Conservation (phyloP, 2,113 vertebrate genomes). For the Megatriorchis doriae region DNA sequence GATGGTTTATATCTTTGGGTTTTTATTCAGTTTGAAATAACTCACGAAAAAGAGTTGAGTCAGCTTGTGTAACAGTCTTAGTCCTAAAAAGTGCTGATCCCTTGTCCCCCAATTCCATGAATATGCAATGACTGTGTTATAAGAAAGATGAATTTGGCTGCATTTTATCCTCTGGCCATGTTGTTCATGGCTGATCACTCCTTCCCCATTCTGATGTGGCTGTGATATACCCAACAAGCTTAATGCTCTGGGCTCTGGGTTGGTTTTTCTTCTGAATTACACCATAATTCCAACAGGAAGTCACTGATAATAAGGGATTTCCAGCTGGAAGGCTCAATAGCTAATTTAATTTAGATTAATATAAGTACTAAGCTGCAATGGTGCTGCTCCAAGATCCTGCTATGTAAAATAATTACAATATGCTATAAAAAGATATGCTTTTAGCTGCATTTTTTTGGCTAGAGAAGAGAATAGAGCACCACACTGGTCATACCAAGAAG, state of each 20-base stretch:
- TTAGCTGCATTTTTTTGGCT: not conserved
- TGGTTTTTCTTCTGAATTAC: not conserved
- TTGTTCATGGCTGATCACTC: not conserved
- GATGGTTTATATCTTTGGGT: not conserved
- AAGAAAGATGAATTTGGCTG: not conserved
- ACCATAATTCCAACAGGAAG: not conserved
- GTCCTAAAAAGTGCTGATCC: not conserved
- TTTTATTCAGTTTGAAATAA: not conserved
- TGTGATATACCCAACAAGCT: not conserved
- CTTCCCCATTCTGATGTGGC: not conserved
- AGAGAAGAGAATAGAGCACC: not conserved
- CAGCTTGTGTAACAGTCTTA: not conserved
- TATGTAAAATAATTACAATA: not conserved
- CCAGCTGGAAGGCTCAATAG: not conserved
- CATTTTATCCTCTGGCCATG: not conserved
- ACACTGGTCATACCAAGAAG: not conserved
- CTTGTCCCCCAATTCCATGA: not conserved
- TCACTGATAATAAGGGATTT: not conserved
- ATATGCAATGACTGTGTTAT: not conserved
- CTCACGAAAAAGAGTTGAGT: not conserved
- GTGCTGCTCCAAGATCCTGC: not conserved
- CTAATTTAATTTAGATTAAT: slow-evolving; percentile 38
- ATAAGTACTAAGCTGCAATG: not conserved
- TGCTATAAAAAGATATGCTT: not conserved
- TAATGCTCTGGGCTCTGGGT: not conserved